Percentiles rank a stretch among this genome's conserved stretches.
Evolutionary conservation across 2,888 invertebrate genomes (phyloP).

Genomic region (Catocala fraxini): DNA sequence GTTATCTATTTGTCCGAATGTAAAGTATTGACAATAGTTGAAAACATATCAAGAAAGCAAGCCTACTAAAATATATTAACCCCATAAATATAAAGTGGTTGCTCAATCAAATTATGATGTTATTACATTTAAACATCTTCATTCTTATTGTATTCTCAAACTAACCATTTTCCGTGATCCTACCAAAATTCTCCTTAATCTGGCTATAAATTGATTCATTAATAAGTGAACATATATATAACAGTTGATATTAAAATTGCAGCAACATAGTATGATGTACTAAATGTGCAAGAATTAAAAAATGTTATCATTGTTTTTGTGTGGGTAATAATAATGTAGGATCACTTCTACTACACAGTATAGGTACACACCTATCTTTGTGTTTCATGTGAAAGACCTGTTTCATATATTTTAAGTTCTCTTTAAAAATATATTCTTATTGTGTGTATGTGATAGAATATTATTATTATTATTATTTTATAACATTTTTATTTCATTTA

Average conservation of each 20-base stretch:
- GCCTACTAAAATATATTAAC: conserved; percentile 26
- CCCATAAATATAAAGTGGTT: conserved; percentile 27
- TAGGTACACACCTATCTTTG: conserved; percentile 1
- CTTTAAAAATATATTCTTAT: neutral
- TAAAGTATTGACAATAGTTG: conserved; percentile 36
- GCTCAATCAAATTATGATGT: conserved; percentile 35
- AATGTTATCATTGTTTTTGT: neutral
- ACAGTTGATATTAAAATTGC: conserved; percentile 1
- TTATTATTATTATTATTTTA: no score
- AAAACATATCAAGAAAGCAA: conserved; percentile 52
- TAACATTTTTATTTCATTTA: neutral
- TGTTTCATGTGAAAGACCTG: conserved; percentile 1
- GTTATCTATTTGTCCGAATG: conserved; percentile 15
- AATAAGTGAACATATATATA: neutral
- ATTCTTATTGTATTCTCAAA: conserved; percentile 4
- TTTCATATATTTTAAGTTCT: conserved; percentile 5
- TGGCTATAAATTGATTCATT: neutral
- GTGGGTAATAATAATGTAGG: neutral
- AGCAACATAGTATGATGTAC: neutral
- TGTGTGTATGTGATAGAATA: no score
- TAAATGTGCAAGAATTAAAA: neutral
- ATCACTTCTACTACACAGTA: conserved; percentile 8
- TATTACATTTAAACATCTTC: conserved; percentile 11
- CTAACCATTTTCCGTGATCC: conserved; percentile 7
- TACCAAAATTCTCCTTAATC: neutral